Evolutionary conservation across 2,797 vertebrate genomes (phyloP).

Genomic region (Xiphorhynchus erythropygius): DNA sequence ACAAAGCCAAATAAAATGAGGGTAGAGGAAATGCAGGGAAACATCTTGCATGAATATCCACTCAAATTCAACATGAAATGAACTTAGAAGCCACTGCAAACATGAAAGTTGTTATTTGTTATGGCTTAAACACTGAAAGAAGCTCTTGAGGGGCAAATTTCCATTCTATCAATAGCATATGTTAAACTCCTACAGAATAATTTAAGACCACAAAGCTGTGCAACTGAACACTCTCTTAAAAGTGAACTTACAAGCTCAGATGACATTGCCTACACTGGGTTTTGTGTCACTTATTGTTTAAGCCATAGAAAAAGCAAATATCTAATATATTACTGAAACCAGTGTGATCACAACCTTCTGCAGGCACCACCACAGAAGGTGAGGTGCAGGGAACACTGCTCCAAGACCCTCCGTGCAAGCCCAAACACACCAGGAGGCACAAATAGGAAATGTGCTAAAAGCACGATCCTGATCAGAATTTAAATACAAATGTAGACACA

Average conservation of each 20-base stretch:
- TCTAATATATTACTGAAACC: not conserved
- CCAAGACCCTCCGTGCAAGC: not conserved
- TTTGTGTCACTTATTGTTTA: not conserved
- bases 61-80: not conserved
- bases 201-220: not conserved
- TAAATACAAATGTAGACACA: not conserved
- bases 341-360: not conserved
- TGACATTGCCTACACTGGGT: rapidly evolving
- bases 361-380: not conserved
- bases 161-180: not conserved
- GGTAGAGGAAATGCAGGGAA: not conserved
- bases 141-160: not conserved
- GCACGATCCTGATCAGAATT: not conserved
- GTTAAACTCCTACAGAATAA: not conserved
- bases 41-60: not conserved
- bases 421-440: not conserved
- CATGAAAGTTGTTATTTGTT: rapidly evolving
- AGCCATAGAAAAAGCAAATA: not conserved
- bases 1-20: not conserved
- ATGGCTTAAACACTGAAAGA: not conserved
- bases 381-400: not conserved
- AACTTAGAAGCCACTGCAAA: not conserved
- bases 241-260: not conserved
- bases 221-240: not conserved
- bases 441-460: not conserved